phyloP scores from a whole-genome alignment of 2,888 invertebrate species.

The Gari tellinella region DNA sequence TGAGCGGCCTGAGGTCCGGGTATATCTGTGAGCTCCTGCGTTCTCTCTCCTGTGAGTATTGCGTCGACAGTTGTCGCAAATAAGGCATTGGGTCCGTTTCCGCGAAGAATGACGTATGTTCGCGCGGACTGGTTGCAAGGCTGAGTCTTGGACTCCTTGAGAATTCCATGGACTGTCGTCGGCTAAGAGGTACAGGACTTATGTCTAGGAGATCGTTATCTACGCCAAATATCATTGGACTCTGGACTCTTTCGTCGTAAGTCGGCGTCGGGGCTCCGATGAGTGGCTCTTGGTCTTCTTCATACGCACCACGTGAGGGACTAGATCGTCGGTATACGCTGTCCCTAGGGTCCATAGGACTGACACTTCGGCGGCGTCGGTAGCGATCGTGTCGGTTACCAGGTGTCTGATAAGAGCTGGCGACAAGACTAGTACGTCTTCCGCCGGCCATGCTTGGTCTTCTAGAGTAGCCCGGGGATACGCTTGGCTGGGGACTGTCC shows the following conservation, averaged over 20 bases:
- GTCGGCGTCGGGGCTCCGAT: constrained; percentile 65
- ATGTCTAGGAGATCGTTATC: constrained; percentile 75
- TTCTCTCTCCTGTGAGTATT: constrained; percentile 51
- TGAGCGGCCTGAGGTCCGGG: constrained; percentile 52
- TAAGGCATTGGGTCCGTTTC: constrained; percentile 73
- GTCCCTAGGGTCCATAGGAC: constrained; percentile 65
- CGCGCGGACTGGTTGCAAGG: constrained; percentile 72
- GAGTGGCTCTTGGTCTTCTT: constrained; percentile 71
- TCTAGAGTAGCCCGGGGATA: constrained; percentile 53
- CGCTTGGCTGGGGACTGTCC: constrained; percentile 48
- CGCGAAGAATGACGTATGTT: constrained; percentile 74
- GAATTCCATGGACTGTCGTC: constrained; percentile 67
- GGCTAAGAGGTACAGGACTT: constrained; percentile 69
- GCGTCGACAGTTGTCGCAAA: constrained; percentile 46
- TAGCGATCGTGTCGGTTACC: constrained; percentile 60
- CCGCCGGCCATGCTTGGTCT: constrained; percentile 49
- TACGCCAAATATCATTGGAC: constrained; percentile 74
- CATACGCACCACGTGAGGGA: constrained; percentile 66
- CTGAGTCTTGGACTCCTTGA: constrained; percentile 77
- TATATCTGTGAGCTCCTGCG: constrained; percentile 48
- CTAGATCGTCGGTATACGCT: constrained; percentile 63
- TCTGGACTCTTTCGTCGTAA: constrained; percentile 68
- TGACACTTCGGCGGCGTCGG: constrained; percentile 67
- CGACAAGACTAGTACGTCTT: constrained; percentile 42
- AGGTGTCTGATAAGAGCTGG: constrained; percentile 20